phyloP scores from a whole-genome alignment of 2,888 invertebrate species.

The Chymomyza fuscimana region DNA sequence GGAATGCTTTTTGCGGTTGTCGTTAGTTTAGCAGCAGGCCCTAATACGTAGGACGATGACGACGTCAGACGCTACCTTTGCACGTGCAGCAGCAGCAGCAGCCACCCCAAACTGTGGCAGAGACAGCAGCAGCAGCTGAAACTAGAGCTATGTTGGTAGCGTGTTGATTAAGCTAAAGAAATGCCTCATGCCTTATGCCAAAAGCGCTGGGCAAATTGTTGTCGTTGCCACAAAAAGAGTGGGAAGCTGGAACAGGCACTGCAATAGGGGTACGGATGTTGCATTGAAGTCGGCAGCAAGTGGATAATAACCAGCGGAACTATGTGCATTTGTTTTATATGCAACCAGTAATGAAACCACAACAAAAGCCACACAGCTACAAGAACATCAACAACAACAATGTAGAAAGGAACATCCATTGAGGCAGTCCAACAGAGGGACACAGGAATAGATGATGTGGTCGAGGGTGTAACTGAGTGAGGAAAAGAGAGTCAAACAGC shows the following conservation, averaged over 20 bases:
- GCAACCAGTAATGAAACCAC: constrained; percentile 67
- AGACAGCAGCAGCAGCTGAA: constrained; percentile 8
- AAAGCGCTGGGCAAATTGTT: constrained; percentile 36
- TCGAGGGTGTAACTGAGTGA: neutral
- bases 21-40: constrained; percentile 16
- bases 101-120: neutral
- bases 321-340: constrained; percentile 70
- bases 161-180: constrained; percentile 63
- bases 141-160: constrained; percentile 35
- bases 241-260: neutral
- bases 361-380: constrained; percentile 42
- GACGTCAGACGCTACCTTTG: neutral
- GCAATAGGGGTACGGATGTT: neutral
- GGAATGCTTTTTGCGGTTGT: constrained; percentile 69
- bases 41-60: constrained; percentile 8
- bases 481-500: neutral
- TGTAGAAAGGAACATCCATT: constrained; percentile 15
- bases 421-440: constrained; percentile 27
- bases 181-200: constrained; percentile 28
- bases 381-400: constrained; percentile 28
- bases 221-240: neutral
- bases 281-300: constrained; percentile 28
- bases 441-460: too few species aligned
- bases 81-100: too few species aligned
- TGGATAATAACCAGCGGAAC: constrained; percentile 59